Evolutionary conservation across 2,888 invertebrate species (phyloP).

Genomic region (Orchesella flavescens): DNA sequence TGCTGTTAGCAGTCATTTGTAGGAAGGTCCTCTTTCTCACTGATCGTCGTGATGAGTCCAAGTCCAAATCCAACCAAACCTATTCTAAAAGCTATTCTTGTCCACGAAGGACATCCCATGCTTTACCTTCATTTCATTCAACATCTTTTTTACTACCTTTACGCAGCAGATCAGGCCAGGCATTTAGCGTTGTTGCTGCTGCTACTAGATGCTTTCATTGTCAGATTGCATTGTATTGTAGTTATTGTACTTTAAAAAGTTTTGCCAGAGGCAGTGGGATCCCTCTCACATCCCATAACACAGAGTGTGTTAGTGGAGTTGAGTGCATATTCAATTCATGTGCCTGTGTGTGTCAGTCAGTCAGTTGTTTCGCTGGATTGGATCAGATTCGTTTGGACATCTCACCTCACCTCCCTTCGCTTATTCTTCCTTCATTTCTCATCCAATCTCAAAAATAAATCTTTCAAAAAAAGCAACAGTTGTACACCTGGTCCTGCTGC

Average conservation of each 20-base stretch:
- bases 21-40: not conserved
- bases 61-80: not conserved
- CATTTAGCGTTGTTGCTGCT: not conserved
- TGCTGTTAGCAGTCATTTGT: not conserved
- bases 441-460: constrained; percentile 25
- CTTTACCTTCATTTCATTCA: constrained; percentile 30
- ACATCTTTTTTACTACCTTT: constrained; percentile 2
- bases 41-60: not conserved
- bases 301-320: constrained; percentile 44
- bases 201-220: constrained; percentile 8
- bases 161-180: not conserved
- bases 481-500: not conserved
- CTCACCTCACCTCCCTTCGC: not conserved
- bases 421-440: not conserved
- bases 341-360: constrained; percentile 20
- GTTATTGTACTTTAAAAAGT: constrained; percentile 13
- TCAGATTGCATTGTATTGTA: constrained; percentile 21
- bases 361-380: constrained; percentile 65
- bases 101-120: not conserved
- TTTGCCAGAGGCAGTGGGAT: constrained; percentile 20
- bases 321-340: constrained; percentile 20
- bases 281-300: not conserved
- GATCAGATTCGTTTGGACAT: constrained; percentile 54
- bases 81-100: not conserved
- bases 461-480: not conserved